These are phyloP conservation scores for Pangasius larnaudii DNA, from an alignment of 2,797 vertebrate genomes.

Conservation along the genomic window DNA sequence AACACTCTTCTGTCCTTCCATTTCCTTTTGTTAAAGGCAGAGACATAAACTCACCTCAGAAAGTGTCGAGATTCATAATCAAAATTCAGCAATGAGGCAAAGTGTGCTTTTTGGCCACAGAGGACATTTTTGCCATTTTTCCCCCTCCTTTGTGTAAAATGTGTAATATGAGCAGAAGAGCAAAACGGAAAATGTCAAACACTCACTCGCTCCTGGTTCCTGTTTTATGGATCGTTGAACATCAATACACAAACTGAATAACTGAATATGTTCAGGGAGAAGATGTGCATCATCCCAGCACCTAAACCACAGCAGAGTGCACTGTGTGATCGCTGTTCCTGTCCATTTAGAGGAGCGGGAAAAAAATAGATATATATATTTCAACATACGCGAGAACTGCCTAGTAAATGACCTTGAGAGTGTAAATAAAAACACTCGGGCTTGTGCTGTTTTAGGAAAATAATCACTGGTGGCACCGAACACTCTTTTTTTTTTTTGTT, in stretches of 20 bases:
- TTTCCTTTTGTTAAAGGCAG: neutral
- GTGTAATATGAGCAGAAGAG: slow-evolving; percentile 5
- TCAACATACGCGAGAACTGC: neutral
- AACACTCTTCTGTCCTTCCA: neutral
- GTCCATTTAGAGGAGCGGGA: neutral
- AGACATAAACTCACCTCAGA: neutral
- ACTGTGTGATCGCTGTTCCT: neutral
- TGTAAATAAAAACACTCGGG: neutral
- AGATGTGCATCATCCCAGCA: neutral
- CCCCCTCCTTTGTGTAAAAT: neutral
- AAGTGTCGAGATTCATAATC: neutral
- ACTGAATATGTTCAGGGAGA: slow-evolving; percentile 15
- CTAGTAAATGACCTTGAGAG: neutral
- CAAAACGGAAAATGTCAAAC: slow-evolving; percentile 17
- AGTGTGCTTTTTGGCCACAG: neutral
- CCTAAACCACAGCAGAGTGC: neutral
- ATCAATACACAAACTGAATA: slow-evolving; percentile 3
- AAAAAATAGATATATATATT: neutral
- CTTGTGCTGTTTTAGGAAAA: neutral
- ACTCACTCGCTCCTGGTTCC: neutral
- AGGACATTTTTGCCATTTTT: neutral
- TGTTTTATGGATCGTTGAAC: slow-evolving; percentile 34
- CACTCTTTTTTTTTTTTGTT: too few relatives aligned
- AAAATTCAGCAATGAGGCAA: neutral
- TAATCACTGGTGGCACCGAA: too few relatives aligned